Evolutionary conservation across 2,113 vertebrate species (phyloP).

Genomic region (Galbula dea): DNA sequence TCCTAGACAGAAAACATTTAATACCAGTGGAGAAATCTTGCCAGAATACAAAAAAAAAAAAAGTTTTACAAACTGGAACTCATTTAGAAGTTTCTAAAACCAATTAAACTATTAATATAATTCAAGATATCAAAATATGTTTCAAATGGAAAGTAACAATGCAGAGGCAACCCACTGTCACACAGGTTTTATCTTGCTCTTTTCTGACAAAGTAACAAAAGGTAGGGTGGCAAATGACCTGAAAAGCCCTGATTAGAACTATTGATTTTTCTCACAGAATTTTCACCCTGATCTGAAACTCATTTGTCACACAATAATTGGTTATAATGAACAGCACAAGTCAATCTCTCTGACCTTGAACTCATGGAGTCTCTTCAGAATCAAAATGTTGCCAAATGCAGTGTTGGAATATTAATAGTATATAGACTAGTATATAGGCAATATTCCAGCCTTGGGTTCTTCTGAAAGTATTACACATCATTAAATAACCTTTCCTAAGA

Average conservation of each 20-base stretch:
- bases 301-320: conserved; percentile 87
- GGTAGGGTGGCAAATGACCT: conserved; percentile 77
- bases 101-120: conserved; percentile 76
- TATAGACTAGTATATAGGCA: conserved; percentile 58
- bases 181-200: conserved; percentile 79
- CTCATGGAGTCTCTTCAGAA: conserved; percentile 76
- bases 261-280: conserved; percentile 88
- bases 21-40: conserved; percentile 53
- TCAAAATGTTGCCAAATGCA: conserved; percentile 76
- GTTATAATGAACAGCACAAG: conserved; percentile 82
- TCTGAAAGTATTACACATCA: conserved; percentile 29
- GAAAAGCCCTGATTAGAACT: conserved; percentile 83
- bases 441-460: conserved; percentile 55
- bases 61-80: conserved; percentile 56
- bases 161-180: conserved; percentile 60
- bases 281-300: conserved; percentile 82
- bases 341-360: conserved; percentile 86
- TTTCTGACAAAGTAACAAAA: conserved; percentile 83
- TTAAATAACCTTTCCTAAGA: conserved; percentile 57
- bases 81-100: conserved; percentile 72
- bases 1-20: not conserved
- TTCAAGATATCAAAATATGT: conserved; percentile 73
- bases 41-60: conserved; percentile 43
- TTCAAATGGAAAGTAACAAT: conserved; percentile 62
- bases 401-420: conserved; percentile 78